Evolutionary conservation across 2,888 invertebrate species (phyloP).

Genomic region (Caradrina clavipalpis): DNA sequence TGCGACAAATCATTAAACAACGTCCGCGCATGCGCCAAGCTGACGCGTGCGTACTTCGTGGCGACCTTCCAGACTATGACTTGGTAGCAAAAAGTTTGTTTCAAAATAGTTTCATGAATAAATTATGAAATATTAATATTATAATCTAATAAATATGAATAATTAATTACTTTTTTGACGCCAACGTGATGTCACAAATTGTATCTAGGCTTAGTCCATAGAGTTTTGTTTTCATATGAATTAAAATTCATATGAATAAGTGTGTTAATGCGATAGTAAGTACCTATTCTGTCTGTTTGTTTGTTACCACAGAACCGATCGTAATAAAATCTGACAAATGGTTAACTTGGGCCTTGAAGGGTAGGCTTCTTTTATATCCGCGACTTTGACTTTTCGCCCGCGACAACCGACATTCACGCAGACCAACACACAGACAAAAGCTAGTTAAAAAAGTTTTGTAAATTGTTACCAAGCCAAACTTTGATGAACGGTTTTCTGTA

Average conservation of each 20-base stretch:
- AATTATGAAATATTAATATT: no score
- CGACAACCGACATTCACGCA: no score
- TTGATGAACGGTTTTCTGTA: neutral
- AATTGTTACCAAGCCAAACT: neutral
- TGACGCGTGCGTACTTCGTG: constrained; percentile 66
- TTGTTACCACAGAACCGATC: no score
- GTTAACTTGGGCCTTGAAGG: neutral
- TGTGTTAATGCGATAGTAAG: no score
- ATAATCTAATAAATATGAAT: no score
- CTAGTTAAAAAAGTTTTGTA: neutral
- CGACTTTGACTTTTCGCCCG: neutral
- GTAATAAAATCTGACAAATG: no score
- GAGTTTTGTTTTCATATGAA: neutral
- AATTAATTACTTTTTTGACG: neutral
- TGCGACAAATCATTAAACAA: constrained; percentile 76
- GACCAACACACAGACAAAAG: neutral
- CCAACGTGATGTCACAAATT: neutral
- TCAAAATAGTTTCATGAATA: constrained; percentile 3
- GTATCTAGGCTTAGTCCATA: neutral
- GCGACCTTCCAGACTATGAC: constrained; percentile 9
- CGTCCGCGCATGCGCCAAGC: constrained; percentile 71
- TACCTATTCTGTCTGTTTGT: no score
- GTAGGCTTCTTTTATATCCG: no score
- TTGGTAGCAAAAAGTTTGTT: constrained; percentile 23
- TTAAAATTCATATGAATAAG: no score